phyloP scores from a whole-genome alignment of 2,888 invertebrate species.

The Aporophyla lueneburgensis region DNA sequence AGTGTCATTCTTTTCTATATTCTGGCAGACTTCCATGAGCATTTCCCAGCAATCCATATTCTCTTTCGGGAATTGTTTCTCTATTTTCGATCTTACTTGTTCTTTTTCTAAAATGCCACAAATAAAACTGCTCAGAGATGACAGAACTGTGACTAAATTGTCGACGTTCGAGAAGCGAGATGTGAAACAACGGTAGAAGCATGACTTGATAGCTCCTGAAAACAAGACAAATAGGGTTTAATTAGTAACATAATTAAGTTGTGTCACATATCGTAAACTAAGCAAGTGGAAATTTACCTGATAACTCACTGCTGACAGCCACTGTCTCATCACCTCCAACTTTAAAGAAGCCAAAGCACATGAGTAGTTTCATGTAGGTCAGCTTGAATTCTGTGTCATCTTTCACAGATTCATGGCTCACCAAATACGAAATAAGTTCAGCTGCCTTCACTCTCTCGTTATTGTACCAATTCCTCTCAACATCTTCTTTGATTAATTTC shows the following conservation, averaged over 20 bases:
- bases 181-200: constrained; percentile 93
- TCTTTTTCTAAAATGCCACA: constrained; percentile 89
- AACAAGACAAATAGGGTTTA: constrained; percentile 28
- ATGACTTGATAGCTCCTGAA: constrained; percentile 92
- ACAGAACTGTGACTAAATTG: constrained; percentile 91
- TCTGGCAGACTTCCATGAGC: constrained; percentile 89
- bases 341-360: constrained; percentile 92
- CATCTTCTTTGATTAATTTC: constrained; percentile 87
- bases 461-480: constrained; percentile 92
- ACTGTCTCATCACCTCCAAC: constrained; percentile 86
- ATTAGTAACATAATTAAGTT: background rate
- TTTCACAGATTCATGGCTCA: constrained; percentile 89
- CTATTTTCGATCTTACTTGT: constrained; percentile 87
- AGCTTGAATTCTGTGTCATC: constrained; percentile 92
- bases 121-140: constrained; percentile 91
- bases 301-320: constrained; percentile 91
- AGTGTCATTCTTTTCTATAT: constrained; percentile 88
- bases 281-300: constrained; percentile 84
- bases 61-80: constrained; percentile 90
- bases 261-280: background rate
- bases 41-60: constrained; percentile 92
- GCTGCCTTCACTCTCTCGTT: constrained; percentile 93
- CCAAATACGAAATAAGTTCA: constrained; percentile 86
- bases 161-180: constrained; percentile 92
- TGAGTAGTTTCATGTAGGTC: constrained; percentile 92